Percentiles rank a stretch among this genome's conserved stretches.
phyloP scores from a whole-genome alignment of 2,888 invertebrate species.

The Phymatocera aterrima region DNA sequence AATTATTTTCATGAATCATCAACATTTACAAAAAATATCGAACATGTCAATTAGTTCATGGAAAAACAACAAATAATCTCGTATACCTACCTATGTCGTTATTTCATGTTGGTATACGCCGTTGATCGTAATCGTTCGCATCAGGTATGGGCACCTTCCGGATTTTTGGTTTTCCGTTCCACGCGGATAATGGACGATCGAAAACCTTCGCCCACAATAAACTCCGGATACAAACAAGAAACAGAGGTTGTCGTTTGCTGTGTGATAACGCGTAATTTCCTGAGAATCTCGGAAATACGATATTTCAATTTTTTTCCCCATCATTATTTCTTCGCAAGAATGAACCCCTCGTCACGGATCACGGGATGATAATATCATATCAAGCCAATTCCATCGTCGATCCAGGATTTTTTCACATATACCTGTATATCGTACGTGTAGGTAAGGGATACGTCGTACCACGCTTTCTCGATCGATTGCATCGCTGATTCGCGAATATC shows the following conservation, averaged over 20 bases:
- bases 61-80: not conserved
- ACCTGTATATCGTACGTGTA: not conserved
- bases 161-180: not conserved
- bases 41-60: not conserved
- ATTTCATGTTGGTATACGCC: not conserved
- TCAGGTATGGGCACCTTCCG: not conserved
- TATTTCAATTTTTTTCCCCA: constrained; percentile 4
- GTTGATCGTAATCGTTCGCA: not conserved
- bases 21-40: not conserved
- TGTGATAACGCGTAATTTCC: constrained; percentile 8
- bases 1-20: not conserved
- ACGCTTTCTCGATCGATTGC: not conserved
- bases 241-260: not conserved
- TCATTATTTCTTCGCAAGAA: constrained; percentile 24
- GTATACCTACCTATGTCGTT: not conserved
- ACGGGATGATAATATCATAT: constrained; percentile 2
- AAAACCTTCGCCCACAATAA: not conserved
- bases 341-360: constrained; percentile 11
- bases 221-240: not conserved
- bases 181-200: not conserved
- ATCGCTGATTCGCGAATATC: not conserved
- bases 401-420: not conserved
- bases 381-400: not conserved
- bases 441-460: not conserved
- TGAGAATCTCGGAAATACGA: not conserved